Evolutionary conservation across 2,888 invertebrate genomes (phyloP).

Genomic region (Dendrolimus pini): DNA sequence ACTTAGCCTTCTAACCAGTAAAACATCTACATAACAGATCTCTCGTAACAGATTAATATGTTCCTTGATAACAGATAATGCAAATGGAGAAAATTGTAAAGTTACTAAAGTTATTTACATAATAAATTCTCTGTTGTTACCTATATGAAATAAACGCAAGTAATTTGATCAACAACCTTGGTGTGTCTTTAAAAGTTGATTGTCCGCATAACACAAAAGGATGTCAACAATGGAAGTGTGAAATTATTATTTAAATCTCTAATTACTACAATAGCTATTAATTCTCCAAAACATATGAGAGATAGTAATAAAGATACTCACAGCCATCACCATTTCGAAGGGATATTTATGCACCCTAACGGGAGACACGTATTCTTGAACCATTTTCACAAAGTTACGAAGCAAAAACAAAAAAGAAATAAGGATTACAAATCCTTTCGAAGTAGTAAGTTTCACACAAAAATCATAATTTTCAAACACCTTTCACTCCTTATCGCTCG

Average conservation of each 20-base stretch:
- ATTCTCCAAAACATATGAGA: neutral
- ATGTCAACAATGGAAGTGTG: neutral
- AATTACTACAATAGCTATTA: neutral
- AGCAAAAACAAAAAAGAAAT: constrained; percentile 39
- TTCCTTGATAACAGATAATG: no score
- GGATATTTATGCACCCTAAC: constrained; percentile 96
- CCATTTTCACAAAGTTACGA: constrained; percentile 80
- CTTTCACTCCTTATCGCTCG: constrained; percentile 49
- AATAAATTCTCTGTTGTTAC: no score
- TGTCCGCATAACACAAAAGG: neutral
- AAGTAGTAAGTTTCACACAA: constrained; percentile 40
- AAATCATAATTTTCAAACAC: constrained; percentile 47
- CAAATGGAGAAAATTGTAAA: no score
- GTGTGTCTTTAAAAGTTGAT: neutral
- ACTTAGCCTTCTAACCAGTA: no score
- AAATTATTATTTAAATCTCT: neutral
- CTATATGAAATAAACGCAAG: no score
- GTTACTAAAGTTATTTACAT: no score
- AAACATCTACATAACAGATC: no score
- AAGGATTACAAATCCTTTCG: constrained; percentile 41
- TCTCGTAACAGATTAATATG: no score
- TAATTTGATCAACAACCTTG: neutral
- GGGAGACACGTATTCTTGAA: constrained; percentile 96
- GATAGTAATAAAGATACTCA: constrained; percentile 68
- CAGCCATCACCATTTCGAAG: constrained; percentile 97